Evolutionary conservation across 2,888 invertebrate genomes (phyloP).

Genomic region (Morinoia aosen): DNA sequence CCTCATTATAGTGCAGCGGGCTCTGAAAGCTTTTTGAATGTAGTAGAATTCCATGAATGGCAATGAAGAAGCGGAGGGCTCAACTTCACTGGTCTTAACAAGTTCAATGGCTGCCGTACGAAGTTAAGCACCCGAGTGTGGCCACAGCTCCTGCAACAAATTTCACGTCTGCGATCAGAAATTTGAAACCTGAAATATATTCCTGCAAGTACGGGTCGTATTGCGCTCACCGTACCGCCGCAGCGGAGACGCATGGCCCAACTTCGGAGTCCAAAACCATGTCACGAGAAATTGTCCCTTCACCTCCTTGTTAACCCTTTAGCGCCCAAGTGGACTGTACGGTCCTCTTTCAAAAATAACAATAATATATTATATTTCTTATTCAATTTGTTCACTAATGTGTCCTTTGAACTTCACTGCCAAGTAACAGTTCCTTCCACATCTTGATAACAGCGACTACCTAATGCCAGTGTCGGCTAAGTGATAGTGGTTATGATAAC

Average conservation of each 20-base stretch:
- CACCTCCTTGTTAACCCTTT: too few relatives aligned
- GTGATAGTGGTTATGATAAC: too few relatives aligned
- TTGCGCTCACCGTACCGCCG: neutral
- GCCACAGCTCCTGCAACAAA: neutral
- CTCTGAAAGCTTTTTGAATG: neutral
- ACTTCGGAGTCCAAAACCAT: neutral
- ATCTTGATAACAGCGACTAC: too few relatives aligned
- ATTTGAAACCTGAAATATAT: neutral
- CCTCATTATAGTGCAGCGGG: neutral
- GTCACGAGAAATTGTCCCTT: too few relatives aligned
- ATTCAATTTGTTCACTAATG: too few relatives aligned
- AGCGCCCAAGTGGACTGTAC: too few relatives aligned
- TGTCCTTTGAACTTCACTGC: too few relatives aligned
- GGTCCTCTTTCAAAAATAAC: too few relatives aligned
- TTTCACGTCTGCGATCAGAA: neutral
- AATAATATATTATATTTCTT: too few relatives aligned
- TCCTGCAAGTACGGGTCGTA: neutral
- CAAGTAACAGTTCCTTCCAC: too few relatives aligned
- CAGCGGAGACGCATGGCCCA: neutral
- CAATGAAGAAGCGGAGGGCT: neutral
- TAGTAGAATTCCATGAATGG: neutral
- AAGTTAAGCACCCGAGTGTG: neutral
- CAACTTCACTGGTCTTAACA: neutral
- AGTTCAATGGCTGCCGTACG: neutral
- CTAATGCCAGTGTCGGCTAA: too few relatives aligned